Evolutionary conservation across 1,140 invertebrate genomes (phyloP).

Genomic region (Drosophila guanche): DNA sequence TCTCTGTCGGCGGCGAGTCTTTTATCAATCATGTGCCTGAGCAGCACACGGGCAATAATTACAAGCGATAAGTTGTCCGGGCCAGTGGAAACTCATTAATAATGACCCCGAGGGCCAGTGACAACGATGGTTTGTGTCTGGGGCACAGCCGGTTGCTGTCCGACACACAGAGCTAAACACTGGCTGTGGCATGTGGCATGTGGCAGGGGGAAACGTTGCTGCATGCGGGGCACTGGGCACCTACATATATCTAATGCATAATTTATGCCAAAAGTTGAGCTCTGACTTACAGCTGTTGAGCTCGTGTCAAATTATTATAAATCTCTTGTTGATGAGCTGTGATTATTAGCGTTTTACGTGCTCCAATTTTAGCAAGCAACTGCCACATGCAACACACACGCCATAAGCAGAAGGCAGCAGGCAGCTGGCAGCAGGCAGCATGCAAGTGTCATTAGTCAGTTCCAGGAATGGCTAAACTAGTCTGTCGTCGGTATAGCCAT

Average conservation of each 20-base stretch:
- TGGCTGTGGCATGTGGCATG: too few relatives aligned
- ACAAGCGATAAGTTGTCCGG: slow-evolving; percentile 76
- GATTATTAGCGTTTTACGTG: slow-evolving; percentile 79
- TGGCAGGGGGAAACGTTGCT: too few relatives aligned
- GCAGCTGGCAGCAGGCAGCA: not conserved
- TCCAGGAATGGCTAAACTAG: slow-evolving; percentile 69
- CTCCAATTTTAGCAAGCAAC: slow-evolving; percentile 52
- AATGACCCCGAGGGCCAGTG: slow-evolving; percentile 57
- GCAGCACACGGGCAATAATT: slow-evolving; percentile 63
- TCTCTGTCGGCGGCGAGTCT: slow-evolving; percentile 68
- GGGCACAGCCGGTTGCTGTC: slow-evolving; percentile 32
- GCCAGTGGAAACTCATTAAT: slow-evolving; percentile 76
- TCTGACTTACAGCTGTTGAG: slow-evolving; percentile 46
- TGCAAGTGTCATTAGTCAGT: slow-evolving; percentile 76
- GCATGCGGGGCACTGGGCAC: too few relatives aligned
- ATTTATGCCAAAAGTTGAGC: slow-evolving; percentile 55
- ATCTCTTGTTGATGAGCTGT: slow-evolving; percentile 78
- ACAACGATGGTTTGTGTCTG: slow-evolving; percentile 16
- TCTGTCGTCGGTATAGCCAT: too few relatives aligned
- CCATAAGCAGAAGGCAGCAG: slow-evolving; percentile 16
- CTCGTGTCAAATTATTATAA: slow-evolving; percentile 78
- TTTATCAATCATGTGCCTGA: slow-evolving; percentile 77
- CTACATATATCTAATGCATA: slow-evolving; percentile 52
- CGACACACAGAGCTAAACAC: slow-evolving; percentile 6
- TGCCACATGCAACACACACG: slow-evolving; percentile 56